Evolutionary conservation across 2,797 vertebrate species (phyloP), one percentile per base, ranked within the genome.

Genomic region (Euthynnus affinis): DNA sequence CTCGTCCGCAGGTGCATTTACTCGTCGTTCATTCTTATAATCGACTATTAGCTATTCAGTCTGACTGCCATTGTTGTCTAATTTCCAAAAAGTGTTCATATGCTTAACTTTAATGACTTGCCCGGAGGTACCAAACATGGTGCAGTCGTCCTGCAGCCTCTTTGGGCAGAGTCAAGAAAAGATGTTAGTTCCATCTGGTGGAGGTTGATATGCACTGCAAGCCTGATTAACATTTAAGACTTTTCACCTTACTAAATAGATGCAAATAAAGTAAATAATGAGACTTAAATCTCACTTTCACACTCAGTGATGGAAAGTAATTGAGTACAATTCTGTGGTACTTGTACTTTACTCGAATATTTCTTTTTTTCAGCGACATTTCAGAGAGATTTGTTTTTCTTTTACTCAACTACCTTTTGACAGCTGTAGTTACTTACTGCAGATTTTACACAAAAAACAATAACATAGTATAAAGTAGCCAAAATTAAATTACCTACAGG

Each of bases 161-260:
- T 34, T 25, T 1, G 69, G n/a, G 32, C 10, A n/a, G 12, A 0
- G 8, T 1, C n/a, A 71, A 49, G 23, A 68, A 60, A 46, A 53
- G 13, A 65, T 60, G 55, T 61, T 78, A 69, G 4, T 72, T 64
- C 80, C 88, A 89, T 76, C 91, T 85, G 63, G 86, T 87, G 90
- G 88, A 57, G 0, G 27, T 0, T n/a, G 0, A 1, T 34, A 0
- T 9, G 5, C 18, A 76, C 65, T 80, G 67, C 77, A 71, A 9
- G 22, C 6, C 3, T 12, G 15, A 5, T 14, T 57, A 56, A 55
- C 2, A 10, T 12, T 0, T 40, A 40, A 6, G 7, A 48, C 18
- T 32, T 49, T 8, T 3, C 13, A 40, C 27, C 27, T 29, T 29
- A 29, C 27, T 29, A 29, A 0, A 4, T 29, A 29, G 5, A 29